Percentiles rank a stretch among this genome's conserved stretches.
phyloP scores from a whole-genome alignment of 2,888 invertebrate species.

The Trypoxylon attenuatum region DNA sequence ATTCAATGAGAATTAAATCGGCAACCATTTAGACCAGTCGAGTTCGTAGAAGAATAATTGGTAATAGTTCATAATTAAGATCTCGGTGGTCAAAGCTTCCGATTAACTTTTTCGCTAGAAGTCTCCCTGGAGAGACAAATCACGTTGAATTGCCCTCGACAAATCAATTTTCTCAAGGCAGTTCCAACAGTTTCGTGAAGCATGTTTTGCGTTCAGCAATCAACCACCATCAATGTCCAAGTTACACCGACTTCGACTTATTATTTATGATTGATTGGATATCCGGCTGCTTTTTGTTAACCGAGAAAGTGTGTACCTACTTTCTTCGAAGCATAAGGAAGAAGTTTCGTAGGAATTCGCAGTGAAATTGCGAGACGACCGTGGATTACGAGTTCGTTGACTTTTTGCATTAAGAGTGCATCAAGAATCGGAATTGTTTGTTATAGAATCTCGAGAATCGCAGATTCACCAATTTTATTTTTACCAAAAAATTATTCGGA shows the following conservation, averaged over 20 bases:
- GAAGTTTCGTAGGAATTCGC: background rate
- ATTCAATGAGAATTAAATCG: background rate
- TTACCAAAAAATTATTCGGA: too few species aligned
- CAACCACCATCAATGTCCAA: too few species aligned
- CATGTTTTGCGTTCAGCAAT: too few species aligned
- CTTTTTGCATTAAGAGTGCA: too few species aligned
- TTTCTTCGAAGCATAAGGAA: constrained; percentile 26
- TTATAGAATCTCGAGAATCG: too few species aligned
- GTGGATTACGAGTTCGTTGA: too few species aligned
- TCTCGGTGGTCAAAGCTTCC: background rate
- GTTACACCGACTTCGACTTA: too few species aligned
- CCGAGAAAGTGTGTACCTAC: background rate
- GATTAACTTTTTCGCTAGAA: background rate
- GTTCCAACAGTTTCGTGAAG: background rate
- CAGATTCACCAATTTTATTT: too few species aligned
- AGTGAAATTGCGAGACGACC: too few species aligned
- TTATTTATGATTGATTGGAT: constrained; percentile 29
- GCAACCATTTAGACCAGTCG: background rate
- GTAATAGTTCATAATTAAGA: too few species aligned
- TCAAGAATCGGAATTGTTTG: too few species aligned
- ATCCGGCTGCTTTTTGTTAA: constrained; percentile 23
- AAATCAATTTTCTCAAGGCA: background rate
- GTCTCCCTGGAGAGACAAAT: background rate
- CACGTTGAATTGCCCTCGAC: constrained; percentile 10
- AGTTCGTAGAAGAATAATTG: background rate